Conservation (phyloP, 2,113 vertebrate genomes). For the Aramus guarauna region DNA sequence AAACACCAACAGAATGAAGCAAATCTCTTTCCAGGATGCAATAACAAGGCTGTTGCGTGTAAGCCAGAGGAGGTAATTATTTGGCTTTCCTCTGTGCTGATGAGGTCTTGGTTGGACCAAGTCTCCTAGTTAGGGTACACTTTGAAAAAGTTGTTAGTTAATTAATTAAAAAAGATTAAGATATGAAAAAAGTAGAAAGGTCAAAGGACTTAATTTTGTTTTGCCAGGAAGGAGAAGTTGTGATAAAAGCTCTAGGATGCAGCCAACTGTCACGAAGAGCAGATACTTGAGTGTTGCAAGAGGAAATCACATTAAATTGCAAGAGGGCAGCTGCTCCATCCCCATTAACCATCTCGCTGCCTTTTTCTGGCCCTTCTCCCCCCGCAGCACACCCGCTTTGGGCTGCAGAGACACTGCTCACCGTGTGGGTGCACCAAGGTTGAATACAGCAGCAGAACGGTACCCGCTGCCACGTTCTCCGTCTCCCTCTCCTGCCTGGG, state of each 20-base stretch:
- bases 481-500: not conserved
- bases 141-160: not conserved
- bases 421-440: accelerated
- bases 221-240: constrained; percentile 24
- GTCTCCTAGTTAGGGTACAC: not conserved
- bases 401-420: not conserved
- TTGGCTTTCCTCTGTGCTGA: not conserved
- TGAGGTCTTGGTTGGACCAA: not conserved
- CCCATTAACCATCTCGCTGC: not conserved
- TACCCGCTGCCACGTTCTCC: not conserved
- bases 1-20: not conserved
- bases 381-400: not conserved
- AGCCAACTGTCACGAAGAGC: not conserved
- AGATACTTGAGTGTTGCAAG: not conserved
- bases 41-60: not conserved
- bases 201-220: not conserved
- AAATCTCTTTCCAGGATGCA: not conserved
- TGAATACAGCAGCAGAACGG: not conserved
- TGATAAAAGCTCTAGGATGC: not conserved
- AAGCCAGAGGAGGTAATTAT: not conserved
- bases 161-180: constrained; percentile 12
- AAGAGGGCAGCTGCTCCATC: not conserved
- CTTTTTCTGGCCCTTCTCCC: not conserved
- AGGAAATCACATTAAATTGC: constrained; percentile 33
- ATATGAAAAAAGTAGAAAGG: not conserved